Conservation (phyloP, 2,888 invertebrate species). For the Balanococcus diminutus region DNA sequence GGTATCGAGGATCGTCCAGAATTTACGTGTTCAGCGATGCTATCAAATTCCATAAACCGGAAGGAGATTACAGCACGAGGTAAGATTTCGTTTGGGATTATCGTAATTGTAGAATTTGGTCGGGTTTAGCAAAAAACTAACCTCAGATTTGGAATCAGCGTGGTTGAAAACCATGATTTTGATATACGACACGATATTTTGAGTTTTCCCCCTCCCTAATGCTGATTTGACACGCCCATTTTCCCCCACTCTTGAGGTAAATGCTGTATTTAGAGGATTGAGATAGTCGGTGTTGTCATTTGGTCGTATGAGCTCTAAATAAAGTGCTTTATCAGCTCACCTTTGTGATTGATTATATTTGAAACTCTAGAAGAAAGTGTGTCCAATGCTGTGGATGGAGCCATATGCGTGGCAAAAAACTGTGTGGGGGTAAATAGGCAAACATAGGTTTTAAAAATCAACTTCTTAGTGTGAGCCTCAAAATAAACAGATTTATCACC, state of each 20-base stretch:
- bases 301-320: no score
- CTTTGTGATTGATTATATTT: no score
- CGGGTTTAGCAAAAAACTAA: neutral
- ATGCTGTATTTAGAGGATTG: no score
- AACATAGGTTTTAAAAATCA: no score
- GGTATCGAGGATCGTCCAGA: slow-evolving; percentile 76
- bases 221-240: neutral
- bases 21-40: slow-evolving; percentile 79
- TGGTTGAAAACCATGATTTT: neutral
- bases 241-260: neutral
- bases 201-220: neutral
- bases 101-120: neutral
- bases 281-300: no score
- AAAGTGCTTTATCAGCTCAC: no score
- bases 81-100: slow-evolving; percentile 40
- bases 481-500: no score
- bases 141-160: neutral
- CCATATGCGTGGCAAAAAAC: no score
- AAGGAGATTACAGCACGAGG: slow-evolving; percentile 45
- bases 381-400: no score
- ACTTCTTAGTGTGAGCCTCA: no score
- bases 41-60: slow-evolving; percentile 46
- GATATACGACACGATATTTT: neutral
- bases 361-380: no score
- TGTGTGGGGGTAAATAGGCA: no score